A percentile compares a stretch with the other conserved stretches of the same genome.
These are phyloP conservation scores for Heliconius aoede DNA, from an alignment of 2,888 invertebrate genomes.

Conservation along the genomic window DNA sequence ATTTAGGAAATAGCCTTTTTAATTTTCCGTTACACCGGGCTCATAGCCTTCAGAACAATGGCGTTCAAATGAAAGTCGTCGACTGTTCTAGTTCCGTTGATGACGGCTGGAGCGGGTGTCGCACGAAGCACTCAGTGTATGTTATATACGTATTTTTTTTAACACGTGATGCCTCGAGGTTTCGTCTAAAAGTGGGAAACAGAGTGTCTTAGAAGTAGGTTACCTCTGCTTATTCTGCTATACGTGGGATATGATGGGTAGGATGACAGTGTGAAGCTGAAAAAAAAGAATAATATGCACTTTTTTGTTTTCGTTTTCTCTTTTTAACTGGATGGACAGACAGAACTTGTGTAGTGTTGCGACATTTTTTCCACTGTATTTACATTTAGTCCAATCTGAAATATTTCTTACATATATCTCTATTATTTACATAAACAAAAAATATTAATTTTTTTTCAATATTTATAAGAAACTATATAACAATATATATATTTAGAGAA, in stretches of 20 bases:
- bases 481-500: background rate
- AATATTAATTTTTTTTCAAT: too few species aligned
- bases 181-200: too few species aligned
- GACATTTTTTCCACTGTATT: too few species aligned
- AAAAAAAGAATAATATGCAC: background rate
- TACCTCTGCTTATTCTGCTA: too few species aligned
- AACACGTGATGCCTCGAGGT: too few species aligned
- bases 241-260: too few species aligned
- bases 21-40: conserved; percentile 71
- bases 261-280: too few species aligned
- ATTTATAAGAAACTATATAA: background rate
- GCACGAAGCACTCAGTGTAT: conserved; percentile 37
- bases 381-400: too few species aligned
- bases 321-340: background rate
- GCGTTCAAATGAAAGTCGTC: conserved; percentile 49
- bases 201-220: too few species aligned
- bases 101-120: conserved; percentile 42
- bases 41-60: conserved; percentile 49
- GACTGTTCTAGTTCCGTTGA: conserved; percentile 50
- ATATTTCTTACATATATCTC: background rate
- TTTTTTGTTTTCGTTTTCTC: background rate
- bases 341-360: background rate
- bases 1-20: conserved; percentile 78
- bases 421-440: background rate
- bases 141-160: too few species aligned